These are phyloP conservation scores for Polyommatus icarus DNA, from an alignment of 2,888 invertebrate genomes.

Conservation along the genomic window DNA sequence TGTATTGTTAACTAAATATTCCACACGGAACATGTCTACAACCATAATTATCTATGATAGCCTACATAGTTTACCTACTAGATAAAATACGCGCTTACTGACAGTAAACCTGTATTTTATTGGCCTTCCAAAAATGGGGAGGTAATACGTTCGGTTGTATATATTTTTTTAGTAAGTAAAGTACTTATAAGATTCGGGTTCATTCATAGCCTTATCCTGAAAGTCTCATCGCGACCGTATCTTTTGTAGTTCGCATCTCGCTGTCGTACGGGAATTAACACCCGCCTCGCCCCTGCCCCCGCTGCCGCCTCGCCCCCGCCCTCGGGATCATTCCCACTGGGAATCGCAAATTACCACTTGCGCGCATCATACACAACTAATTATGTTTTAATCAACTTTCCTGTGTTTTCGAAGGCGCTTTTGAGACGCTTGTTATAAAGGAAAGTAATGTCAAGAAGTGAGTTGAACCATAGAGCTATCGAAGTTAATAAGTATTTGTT, in stretches of 20 bases:
- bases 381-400: slow-evolving; percentile 22
- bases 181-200: no score
- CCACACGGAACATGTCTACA: no score
- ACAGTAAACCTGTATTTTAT: no score
- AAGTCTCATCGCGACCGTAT: slow-evolving; percentile 49
- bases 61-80: no score
- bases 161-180: no score
- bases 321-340: slow-evolving; percentile 32
- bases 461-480: not conserved
- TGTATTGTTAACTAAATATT: no score
- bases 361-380: slow-evolving; percentile 21
- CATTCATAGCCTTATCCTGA: slow-evolving; percentile 30
- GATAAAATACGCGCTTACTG: no score
- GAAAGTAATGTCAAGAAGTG: not conserved
- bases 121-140: no score
- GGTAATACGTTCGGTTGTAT: no score
- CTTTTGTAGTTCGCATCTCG: slow-evolving; percentile 69
- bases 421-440: not conserved
- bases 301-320: slow-evolving; percentile 51
- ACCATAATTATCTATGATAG: no score
- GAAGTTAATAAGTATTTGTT: not conserved
- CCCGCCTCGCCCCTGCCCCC: slow-evolving; percentile 59
- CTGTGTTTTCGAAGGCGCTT: not conserved
- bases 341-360: slow-evolving; percentile 22
- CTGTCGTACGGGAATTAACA: slow-evolving; percentile 77